Percentiles rank a stretch among this genome's conserved stretches.
These are phyloP conservation scores for Linepithema humile DNA, from an alignment of 1,140 invertebrate genomes.

Conservation along the genomic window DNA sequence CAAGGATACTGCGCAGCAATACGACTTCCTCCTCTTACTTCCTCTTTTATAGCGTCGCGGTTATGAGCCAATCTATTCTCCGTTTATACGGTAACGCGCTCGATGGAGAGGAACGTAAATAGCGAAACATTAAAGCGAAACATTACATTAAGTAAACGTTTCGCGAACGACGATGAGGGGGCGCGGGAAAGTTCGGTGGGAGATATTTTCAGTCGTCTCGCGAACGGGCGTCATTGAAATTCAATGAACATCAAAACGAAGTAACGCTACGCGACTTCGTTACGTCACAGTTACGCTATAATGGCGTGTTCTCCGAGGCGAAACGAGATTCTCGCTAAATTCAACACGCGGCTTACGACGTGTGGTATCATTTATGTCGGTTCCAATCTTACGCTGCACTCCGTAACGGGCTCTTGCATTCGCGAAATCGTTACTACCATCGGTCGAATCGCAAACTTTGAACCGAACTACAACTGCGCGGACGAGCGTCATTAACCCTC, in stretches of 20 bases:
- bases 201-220: constrained; percentile 16
- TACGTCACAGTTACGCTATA: constrained; percentile 19
- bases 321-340: background rate
- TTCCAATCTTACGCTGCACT: background rate
- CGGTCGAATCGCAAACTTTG: constrained; percentile 23
- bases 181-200: background rate
- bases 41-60: background rate
- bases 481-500: constrained; percentile 16
- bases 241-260: constrained; percentile 48
- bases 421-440: constrained; percentile 29
- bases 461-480: background rate
- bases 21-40: background rate
- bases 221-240: constrained; percentile 26
- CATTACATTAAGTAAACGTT: constrained; percentile 35
- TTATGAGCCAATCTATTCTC: constrained; percentile 16
- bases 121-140: constrained; percentile 3
- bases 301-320: background rate
- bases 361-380: constrained; percentile 3
- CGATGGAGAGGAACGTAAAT: background rate
- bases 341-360: background rate
- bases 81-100: background rate
- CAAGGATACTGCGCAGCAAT: background rate
- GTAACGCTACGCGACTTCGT: constrained; percentile 27
- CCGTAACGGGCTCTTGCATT: constrained; percentile 27
- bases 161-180: background rate